Percentiles rank a stretch among this genome's conserved stretches.
Evolutionary conservation across 2,113 vertebrate genomes (phyloP).

Genomic region (Physeter macrocephalus): DNA sequence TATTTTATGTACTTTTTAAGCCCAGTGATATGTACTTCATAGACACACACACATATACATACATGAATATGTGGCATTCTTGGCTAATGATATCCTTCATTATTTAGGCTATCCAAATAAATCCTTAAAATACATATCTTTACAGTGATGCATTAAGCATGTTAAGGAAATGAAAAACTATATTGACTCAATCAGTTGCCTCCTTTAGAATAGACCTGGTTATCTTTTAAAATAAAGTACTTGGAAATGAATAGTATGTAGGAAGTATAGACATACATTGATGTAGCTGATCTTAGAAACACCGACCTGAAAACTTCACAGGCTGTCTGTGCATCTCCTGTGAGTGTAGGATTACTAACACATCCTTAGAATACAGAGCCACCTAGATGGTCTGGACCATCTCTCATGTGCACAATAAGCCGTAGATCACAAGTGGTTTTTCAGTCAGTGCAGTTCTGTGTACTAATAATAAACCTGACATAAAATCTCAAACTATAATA

Average conservation of each 20-base stretch:
- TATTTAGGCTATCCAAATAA: background rate
- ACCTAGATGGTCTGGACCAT: background rate
- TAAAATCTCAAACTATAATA: background rate
- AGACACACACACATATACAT: background rate
- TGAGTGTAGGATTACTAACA: background rate
- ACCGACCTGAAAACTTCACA: background rate
- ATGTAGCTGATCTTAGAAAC: background rate
- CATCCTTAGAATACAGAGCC: background rate
- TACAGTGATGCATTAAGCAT: background rate
- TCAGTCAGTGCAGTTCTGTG: background rate
- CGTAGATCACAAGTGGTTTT: background rate
- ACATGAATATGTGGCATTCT: background rate
- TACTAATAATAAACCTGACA: background rate
- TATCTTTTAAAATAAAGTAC: background rate
- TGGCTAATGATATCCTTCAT: background rate
- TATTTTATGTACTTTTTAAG: background rate
- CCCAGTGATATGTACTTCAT: background rate
- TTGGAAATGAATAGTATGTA: background rate
- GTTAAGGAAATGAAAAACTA: background rate
- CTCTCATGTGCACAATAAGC: background rate
- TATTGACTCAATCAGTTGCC: background rate
- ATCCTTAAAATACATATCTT: background rate
- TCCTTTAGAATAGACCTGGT: background rate
- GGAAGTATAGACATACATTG: background rate
- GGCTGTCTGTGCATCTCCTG: accelerated